Evolutionary conservation across 2,888 invertebrate genomes (phyloP), one percentile per base, ranked within the genome.

Genomic region (Amiota communis): DNA sequence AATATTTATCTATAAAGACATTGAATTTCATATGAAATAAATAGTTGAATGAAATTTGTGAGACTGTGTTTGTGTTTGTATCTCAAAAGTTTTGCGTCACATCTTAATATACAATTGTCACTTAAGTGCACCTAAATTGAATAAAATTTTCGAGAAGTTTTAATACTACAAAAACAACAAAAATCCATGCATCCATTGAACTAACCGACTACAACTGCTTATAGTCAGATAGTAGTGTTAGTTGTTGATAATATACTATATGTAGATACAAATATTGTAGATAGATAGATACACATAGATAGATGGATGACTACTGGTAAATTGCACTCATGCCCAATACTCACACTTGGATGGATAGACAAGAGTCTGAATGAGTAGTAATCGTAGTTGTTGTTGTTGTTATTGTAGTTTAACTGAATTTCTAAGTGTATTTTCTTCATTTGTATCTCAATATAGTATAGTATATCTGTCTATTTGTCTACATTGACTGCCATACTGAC

Each of bases 41-140:
- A 59, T 59, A 20, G 23, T 59, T 59, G 59, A 36, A 36, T 36
- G 8, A 36, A 36, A 36, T 36, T 59, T 59, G 59, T 20, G 11
- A 17, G 11, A 17, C 10, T 57, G 57, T 36, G 23, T 47, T 74
- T 71, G 72, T 47, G n/a, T 71, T 73, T 75, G 72, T 61, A 64
- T 49, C 48, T 65, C n/a, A 71, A 68, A 71, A 72, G 65, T 74
- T 78, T 74, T 81, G 81, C 79, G 79, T 83, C 82, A 82, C 80
- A 80, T 83, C 82, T 82, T 82, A 80, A 80, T 83, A 81, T 80
- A 80, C 82, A 82, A 83, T 82, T 81, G 83, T 82, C 82, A 81
- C 83, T 79, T 82, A 84, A 82, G 84, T 83, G 82, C 82, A 82
- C 79, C 81, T 83, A 83, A 82, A 83, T 83, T 83, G 82, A 83